These are phyloP conservation scores for Papilio polyxenes DNA, from an alignment of 1,140 invertebrate species.

Conservation along the genomic window DNA sequence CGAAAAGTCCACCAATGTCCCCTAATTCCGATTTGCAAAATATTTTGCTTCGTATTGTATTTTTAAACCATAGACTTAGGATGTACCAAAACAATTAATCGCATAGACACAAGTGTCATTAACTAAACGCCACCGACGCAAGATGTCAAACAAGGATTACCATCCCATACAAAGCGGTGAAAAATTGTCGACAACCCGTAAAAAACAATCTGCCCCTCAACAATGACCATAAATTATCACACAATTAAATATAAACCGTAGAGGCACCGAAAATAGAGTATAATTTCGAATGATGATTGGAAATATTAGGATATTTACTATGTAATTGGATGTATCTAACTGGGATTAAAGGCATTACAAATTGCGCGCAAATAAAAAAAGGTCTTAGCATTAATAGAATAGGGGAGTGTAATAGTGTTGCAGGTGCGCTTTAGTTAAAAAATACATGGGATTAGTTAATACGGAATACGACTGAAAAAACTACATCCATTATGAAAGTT, in stretches of 20 bases:
- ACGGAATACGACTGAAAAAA: constrained; percentile 22
- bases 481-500: constrained; percentile 37
- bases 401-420: constrained; percentile 62
- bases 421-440: constrained; percentile 69
- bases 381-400: constrained; percentile 50
- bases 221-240: constrained; percentile 44
- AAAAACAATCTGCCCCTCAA: constrained; percentile 63
- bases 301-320: constrained; percentile 58
- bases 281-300: constrained; percentile 37
- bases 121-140: constrained; percentile 62
- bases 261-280: constrained; percentile 26
- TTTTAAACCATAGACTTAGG: constrained; percentile 30
- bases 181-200: constrained; percentile 69
- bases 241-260: constrained; percentile 47
- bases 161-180: constrained; percentile 68
- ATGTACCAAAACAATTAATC: constrained; percentile 53
- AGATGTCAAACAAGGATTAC: constrained; percentile 77
- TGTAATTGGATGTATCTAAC: constrained; percentile 77
- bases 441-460: constrained; percentile 56
- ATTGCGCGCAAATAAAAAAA: constrained; percentile 76
- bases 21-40: not conserved
- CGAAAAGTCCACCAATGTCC: constrained; percentile 13
- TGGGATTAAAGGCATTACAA: constrained; percentile 79
- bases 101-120: constrained; percentile 61
- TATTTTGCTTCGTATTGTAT: constrained; percentile 13